A percentile compares a stretch with the other conserved stretches of the same genome.
Conservation (phyloP, 2,113 vertebrate species). For the Columba livia region DNA sequence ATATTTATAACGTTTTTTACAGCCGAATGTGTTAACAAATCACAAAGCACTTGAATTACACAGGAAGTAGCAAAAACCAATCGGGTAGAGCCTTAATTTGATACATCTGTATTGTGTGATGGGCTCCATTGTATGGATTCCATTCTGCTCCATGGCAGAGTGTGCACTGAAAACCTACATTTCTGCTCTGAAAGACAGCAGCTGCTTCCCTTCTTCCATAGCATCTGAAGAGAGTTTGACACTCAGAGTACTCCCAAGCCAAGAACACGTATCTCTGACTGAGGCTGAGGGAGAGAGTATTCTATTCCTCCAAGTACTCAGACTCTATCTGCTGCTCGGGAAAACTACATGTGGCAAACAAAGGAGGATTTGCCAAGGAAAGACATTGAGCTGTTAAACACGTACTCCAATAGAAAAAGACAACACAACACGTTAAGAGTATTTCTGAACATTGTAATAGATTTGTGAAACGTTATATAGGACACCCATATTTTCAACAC, state of each 20-base stretch:
- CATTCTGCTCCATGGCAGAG: not conserved
- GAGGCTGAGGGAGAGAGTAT: not conserved
- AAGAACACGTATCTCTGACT: not conserved
- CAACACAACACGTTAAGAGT: not conserved
- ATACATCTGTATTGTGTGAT: conserved; percentile 32
- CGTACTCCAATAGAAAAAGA: not conserved
- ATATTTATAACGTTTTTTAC: conserved; percentile 55
- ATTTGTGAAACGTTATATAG: not conserved
- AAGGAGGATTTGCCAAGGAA: not conserved
- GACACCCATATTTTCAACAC: not conserved
- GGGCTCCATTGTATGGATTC: conserved; percentile 31
- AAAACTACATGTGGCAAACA: not conserved
- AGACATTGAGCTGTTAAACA: not conserved
- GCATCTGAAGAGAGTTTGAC: not conserved
- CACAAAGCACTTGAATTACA: conserved; percentile 38
- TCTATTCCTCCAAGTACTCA: not conserved
- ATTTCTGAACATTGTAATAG: not conserved
- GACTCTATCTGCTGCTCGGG: not conserved
- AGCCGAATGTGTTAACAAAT: conserved; percentile 7
- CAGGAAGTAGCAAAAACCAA: conserved; percentile 22
- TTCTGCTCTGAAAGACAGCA: conserved; percentile 42
- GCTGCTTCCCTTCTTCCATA: conserved; percentile 34
- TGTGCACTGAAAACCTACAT: not conserved
- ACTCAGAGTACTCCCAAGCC: not conserved
- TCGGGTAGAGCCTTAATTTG: not conserved